Base-by-base conservation (phyloP, 1,140 invertebrate species). In the Drosophila melanica region DNA sequence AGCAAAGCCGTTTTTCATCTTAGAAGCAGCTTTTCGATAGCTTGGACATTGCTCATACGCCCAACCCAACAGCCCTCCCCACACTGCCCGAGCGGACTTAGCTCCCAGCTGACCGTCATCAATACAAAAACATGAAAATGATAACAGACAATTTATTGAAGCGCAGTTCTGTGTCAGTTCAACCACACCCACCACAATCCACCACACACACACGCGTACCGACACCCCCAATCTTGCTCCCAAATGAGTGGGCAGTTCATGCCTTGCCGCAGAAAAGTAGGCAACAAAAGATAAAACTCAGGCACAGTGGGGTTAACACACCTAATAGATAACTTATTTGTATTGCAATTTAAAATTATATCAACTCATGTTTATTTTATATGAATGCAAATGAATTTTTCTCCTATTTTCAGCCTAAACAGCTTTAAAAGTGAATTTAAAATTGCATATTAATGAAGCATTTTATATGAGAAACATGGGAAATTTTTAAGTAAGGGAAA, bases 71-170 rank as follows among this genome's bases (percentile, higher is more conserved):
- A 50, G 16, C 30, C 33, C 14, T 3, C 41, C 3, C n/a, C 23
- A 27, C 23, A 27, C 27, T 7, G 33, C 33, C 33, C 8, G 33
- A 35, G 7, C 9, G 33, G 33, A 39, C 55, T 45, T 55, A 27
- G 57, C 53, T 64, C 33, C 45, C 47, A 58, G 23, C 51, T 39
- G 65, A 81, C 82, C 84, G 74, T 80, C 79, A 75, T 89, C 84
- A 89, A 84, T 89, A 67, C 59, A 59, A 68, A 79, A 90, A 90
- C 79, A 90, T 80, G 79, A 84, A 89, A 89, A 89, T 90, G 84
- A 89, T 89, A 89, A 89, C 84, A 69, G 80, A 90, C 84, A 89
- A 89, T 89, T 89, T 89, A 89, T 89, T 87, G 82, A 59, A 73
- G 82, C 82, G 71, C 71, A 44, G 66, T 55, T 63, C 53, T 42